phyloP scores from a whole-genome alignment of 2,797 vertebrate species.

The Arnoldichthys spilopterus region DNA sequence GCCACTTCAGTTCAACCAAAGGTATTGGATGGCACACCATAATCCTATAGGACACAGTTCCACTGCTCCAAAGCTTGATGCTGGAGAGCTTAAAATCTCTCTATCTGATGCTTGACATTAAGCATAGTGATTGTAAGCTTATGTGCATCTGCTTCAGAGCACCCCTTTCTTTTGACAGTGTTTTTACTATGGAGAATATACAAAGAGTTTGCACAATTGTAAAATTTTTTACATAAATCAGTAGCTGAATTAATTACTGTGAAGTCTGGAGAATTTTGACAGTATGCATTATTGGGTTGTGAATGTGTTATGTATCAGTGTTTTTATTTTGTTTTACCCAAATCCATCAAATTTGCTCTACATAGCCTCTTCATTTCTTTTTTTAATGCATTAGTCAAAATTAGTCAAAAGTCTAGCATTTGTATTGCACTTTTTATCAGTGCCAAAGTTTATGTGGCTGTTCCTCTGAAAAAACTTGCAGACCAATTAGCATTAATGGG shows the following conservation, averaged over 20 bases:
- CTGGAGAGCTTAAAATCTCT: background rate
- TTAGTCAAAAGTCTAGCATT: background rate
- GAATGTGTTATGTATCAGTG: background rate
- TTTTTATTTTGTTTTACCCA: background rate
- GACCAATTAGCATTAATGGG: slow-evolving; percentile 38
- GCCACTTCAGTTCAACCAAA: background rate
- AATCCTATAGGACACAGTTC: background rate
- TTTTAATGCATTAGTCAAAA: background rate
- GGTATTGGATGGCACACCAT: background rate
- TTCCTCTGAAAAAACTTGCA: slow-evolving; percentile 19
- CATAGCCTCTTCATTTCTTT: background rate
- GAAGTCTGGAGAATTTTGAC: no score
- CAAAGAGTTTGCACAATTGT: background rate
- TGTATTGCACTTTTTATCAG: background rate
- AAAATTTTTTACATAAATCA: background rate
- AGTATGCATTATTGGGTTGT: no score
- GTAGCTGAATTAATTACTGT: no score
- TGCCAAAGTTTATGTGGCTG: background rate
- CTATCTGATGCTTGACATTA: background rate
- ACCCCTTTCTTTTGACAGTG: background rate
- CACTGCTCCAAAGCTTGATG: background rate
- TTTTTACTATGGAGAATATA: background rate
- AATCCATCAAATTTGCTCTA: background rate
- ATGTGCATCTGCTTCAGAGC: background rate
- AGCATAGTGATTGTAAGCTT: no score